Evolutionary conservation across 2,888 invertebrate species (phyloP), one percentile per base, ranked within the genome.

Genomic region (Eupeodes luniger): DNA sequence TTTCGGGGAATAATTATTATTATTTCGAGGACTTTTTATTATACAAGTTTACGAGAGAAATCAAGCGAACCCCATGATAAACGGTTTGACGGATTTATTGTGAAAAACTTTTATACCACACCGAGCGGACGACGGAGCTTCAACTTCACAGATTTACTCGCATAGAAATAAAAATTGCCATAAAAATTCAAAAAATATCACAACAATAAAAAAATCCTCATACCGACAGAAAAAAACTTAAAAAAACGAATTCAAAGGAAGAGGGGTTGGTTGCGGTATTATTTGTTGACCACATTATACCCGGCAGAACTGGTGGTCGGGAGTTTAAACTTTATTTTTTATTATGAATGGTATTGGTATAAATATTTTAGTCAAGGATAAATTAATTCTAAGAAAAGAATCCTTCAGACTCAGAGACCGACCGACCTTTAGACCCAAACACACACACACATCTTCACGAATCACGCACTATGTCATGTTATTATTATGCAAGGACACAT

Each of bases 401-500:
- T 14, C 4, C n/a, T 4, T 14, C 5, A 19, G 44, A 62, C 40
- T 3, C 27, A 27, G 27, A 27, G 27, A 27, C n/a, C n/a, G n/a
- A n/a, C 19, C 19, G 19, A 19, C 19, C 19, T 19, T 19, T 19
- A 19, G 1, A 27, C 27, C 5, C 47, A 14, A 3, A 64, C 16
- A 62, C 10, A 27, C 6, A 3, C 5, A 53, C n/a, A 36, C 16
- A 53, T 40, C 40, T 40, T 3, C 4, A 27, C 7, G 5, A 5
- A 16, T 44, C 16, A 44, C 40, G 12, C 62, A 7, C 40, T 9
- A 69, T 53, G 34, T 53, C 49, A 51, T 36, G 36, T n/a, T 6
- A 51, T 69, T 36, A 53, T 53, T 69, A 53, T 69, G 69, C 69
- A 69, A 69, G 69, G 69, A 69, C 69, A 69, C 51, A 53, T 12